These are phyloP conservation scores for Melanotaenia maccullochi DNA, from an alignment of 2,797 vertebrate genomes.

Conservation along the genomic window DNA sequence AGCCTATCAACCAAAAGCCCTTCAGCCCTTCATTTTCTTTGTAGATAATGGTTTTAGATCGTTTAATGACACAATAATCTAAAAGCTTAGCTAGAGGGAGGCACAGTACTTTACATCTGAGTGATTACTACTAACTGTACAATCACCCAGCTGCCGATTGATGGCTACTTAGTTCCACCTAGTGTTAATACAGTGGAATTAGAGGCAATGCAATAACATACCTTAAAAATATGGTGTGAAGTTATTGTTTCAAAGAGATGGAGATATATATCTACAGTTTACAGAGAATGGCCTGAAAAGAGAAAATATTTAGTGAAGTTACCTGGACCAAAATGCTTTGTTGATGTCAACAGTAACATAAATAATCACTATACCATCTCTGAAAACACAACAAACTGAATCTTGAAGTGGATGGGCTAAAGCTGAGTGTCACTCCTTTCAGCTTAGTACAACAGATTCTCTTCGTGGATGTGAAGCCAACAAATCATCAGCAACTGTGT, in stretches of 20 bases:
- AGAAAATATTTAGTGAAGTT: no score
- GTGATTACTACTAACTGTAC: not conserved
- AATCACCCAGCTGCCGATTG: not conserved
- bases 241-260: not conserved
- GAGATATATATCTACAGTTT: not conserved
- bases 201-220: not conserved
- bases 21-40: not conserved
- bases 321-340: no score
- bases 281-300: no score
- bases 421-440: no score
- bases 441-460: no score
- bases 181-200: constrained; percentile 53
- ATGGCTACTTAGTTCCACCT: constrained; percentile 59
- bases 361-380: no score
- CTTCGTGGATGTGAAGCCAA: no score
- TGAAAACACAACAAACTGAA: no score
- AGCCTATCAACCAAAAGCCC: not conserved
- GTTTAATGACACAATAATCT: not conserved
- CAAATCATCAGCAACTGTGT: no score
- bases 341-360: no score
- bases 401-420: no score
- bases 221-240: no score
- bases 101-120: not conserved
- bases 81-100: not conserved
- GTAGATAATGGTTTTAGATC: not conserved